Evolutionary conservation across 2,113 vertebrate species (phyloP), one percentile per base, ranked within the genome.

Genomic region (Bos javanicus): DNA sequence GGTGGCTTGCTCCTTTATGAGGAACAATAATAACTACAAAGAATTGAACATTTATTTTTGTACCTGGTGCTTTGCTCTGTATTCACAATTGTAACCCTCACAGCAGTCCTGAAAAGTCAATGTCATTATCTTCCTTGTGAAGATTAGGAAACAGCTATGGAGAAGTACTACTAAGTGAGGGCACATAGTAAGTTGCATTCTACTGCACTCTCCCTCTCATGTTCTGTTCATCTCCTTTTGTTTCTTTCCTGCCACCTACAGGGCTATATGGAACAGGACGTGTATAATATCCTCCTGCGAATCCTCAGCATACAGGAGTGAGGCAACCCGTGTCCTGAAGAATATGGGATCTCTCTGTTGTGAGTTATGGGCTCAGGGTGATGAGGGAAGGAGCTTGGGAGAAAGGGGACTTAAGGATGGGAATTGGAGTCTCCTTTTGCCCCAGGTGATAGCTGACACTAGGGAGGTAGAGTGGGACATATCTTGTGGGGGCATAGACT

Each of bases 231-330:
- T 71, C 82, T 88, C 46, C 62, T 43, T 81, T 62, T 39, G 1
- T 92, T 48, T 94, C 84, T 86, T 97, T 97, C 64, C 28, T 76
- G 78, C 19, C 36, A 13, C 76, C 71, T 14, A 0, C 97, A 99
- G 99, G 98, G 99, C 7, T 98, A 97, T 91, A 98, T 99, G 98
- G 98, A 99, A 5, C 98, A 98, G 84, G 98, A 98, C 0, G 98
- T 98, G 2, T 98, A 99, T 48, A 62, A 84, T 3, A 94, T 97
- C 76, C 97, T 99, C 21, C 98, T 98, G 56, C 96, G 87, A n/a
- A 98, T 99, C 54, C 98, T 99, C 96, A 98, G 83, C 76, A n/a
- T 62, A 16, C 96, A 98, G 71, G 97, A 97, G 54, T 92, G 95
- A 98, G 36, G 60, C 39, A 13, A 28, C 4, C 19, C 25, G 21